Evolutionary conservation across 2,888 invertebrate species (phyloP), one percentile per base, ranked within the genome.

Genomic region (Pasiphila rectangulata): DNA sequence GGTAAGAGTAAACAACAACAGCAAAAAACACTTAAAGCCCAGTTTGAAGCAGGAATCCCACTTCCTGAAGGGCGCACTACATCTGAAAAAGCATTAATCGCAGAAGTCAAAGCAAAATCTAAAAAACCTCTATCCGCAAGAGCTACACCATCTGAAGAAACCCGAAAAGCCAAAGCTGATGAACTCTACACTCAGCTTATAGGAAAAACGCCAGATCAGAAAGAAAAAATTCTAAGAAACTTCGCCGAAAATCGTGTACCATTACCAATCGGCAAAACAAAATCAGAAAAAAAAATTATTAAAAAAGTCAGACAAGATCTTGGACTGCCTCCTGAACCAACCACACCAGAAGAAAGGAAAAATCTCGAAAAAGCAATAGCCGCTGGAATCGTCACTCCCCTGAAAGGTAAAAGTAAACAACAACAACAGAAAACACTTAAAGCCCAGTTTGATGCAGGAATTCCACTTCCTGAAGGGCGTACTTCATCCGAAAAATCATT

Each of bases 401-500:
- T 58, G 15, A 58, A 66, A 36, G 61, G 56, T 1, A 58, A 61
- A 47, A 24, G 61, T 5, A 46, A 49, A 5, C 38, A 51, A 1
- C 54, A 64, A 23, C 66, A 66, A 51, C 60, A 61, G 41, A 61
- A 57, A 38, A 57, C 63, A 1, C 40, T 62, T 2, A 59, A 49
- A 54, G 53, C 50, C 4, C 53, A 59, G 36, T 61, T 56, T 7
- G 61, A 61, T 15, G 42, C 54, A 25, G 70, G 65, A 1, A 15
- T 68, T 2, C 41, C 57, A 1, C 37, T 72, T 6, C 67, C 72
- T 2, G 61, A 63, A 56, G 72, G 69, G 2, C 47, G 65, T 16
- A 69, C 69, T 1, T n/a, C 60, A 9, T 70, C 72, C 15, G 68
- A 69, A 56, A 69, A 57, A 55, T 32, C 47, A 2, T 10, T 47